Conservation (phyloP, 2,797 vertebrate species). For the Cuniculus paca region DNA sequence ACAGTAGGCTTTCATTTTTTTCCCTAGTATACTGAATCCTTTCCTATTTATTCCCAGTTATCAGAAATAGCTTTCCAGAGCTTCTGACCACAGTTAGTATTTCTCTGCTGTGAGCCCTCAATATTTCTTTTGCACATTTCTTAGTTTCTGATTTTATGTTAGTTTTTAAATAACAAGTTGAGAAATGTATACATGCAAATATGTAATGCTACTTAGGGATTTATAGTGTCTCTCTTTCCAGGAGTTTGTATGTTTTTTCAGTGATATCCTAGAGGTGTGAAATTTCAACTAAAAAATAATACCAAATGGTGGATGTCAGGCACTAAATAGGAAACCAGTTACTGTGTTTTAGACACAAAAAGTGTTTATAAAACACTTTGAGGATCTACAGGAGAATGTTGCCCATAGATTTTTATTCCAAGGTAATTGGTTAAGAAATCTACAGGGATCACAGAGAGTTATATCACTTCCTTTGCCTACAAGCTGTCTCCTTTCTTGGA, state of each 20-base stretch:
- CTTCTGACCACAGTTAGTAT: background rate
- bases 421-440: background rate
- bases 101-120: background rate
- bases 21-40: background rate
- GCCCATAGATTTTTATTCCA: background rate
- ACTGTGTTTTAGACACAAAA: background rate
- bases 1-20: background rate
- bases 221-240: background rate
- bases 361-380: background rate
- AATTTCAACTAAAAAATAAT: background rate
- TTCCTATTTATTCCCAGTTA: background rate
- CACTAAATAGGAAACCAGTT: background rate
- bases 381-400: background rate
- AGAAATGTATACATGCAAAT: background rate
- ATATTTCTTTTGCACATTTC: background rate
- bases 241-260: background rate
- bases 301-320: background rate
- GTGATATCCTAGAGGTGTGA: background rate
- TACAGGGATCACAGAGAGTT: background rate
- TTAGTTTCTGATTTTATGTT: background rate
- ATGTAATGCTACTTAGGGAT: background rate
- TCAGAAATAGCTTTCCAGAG: background rate
- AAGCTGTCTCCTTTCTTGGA: background rate
- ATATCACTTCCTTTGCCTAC: background rate
- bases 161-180: background rate